Evolutionary conservation across 1,140 invertebrate genomes (phyloP).

Genomic region (Planococcus citri): DNA sequence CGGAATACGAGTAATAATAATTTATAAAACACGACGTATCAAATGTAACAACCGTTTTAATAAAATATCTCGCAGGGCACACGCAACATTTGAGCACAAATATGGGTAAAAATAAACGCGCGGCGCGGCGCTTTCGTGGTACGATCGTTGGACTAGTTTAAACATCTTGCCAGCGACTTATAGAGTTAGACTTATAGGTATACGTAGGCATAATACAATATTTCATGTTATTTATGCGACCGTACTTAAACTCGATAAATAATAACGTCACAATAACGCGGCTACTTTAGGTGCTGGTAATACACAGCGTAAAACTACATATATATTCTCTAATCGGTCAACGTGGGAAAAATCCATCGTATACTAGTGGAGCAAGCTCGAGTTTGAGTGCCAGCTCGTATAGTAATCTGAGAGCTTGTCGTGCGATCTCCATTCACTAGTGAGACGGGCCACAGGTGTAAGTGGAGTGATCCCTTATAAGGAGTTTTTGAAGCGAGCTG

Average conservation of each 20-base stretch:
- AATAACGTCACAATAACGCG: constrained; percentile 6
- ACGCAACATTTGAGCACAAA: constrained; percentile 15
- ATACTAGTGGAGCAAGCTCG: neutral
- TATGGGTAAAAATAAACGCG: constrained; percentile 13
- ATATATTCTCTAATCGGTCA: neutral
- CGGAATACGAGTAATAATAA: neutral
- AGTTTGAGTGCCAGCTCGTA: too few species aligned
- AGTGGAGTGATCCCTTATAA: too few species aligned
- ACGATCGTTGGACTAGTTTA: constrained; percentile 1
- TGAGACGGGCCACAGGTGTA: too few species aligned
- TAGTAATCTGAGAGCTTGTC: too few species aligned
- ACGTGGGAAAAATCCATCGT: neutral
- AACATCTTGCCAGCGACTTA: neutral
- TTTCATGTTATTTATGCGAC: constrained; percentile 13
- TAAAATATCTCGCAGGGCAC: constrained; percentile 14
- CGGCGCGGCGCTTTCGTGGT: neutral
- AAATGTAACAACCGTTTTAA: constrained; percentile 17
- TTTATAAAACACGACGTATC: constrained; percentile 18
- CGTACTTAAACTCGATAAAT: neutral
- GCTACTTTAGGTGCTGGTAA: constrained; percentile 19
- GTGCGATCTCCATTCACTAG: too few species aligned
- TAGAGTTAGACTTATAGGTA: neutral
- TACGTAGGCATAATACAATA: neutral
- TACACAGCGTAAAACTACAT: neutral
- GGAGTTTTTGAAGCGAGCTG: too few species aligned